phyloP scores from a whole-genome alignment of 2,797 vertebrate genomes.

The Strix occidentalis region DNA sequence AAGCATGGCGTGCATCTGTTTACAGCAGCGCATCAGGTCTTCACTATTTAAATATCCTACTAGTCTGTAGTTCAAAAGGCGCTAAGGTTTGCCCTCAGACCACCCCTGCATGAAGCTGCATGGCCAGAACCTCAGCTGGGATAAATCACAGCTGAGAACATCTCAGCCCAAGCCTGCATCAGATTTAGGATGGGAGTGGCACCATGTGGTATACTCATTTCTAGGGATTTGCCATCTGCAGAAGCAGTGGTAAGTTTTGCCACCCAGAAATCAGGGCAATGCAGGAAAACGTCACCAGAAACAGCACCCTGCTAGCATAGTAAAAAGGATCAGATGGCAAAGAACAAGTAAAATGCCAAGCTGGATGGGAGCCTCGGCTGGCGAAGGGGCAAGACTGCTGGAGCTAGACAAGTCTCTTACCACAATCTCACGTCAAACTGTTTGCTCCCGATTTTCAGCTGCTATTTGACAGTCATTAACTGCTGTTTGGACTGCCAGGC shows the following conservation, averaged over 20 bases:
- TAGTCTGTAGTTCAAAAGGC: neutral
- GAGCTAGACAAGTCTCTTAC: neutral
- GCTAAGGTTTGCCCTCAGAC: neutral
- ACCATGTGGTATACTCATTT: neutral
- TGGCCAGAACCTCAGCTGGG: neutral
- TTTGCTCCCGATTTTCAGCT: neutral
- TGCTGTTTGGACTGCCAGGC: slow-evolving; percentile 17
- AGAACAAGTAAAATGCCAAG: neutral
- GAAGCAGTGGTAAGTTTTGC: neutral
- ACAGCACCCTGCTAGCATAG: neutral
- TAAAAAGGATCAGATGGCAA: neutral
- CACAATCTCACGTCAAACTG: neutral
- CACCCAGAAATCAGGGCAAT: neutral
- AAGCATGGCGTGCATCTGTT: neutral
- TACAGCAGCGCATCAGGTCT: neutral
- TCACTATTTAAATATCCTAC: neutral
- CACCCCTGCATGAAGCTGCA: too few species aligned
- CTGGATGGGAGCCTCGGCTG: neutral
- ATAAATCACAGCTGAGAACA: neutral
- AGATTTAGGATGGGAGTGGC: neutral
- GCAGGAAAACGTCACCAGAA: neutral
- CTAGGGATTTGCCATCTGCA: neutral
- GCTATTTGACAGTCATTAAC: slow-evolving; percentile 28
- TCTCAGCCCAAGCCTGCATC: neutral
- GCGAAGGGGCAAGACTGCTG: neutral